These are phyloP conservation scores for Pimephales promelas DNA, from an alignment of 2,113 vertebrate genomes.

Conservation along the genomic window DNA sequence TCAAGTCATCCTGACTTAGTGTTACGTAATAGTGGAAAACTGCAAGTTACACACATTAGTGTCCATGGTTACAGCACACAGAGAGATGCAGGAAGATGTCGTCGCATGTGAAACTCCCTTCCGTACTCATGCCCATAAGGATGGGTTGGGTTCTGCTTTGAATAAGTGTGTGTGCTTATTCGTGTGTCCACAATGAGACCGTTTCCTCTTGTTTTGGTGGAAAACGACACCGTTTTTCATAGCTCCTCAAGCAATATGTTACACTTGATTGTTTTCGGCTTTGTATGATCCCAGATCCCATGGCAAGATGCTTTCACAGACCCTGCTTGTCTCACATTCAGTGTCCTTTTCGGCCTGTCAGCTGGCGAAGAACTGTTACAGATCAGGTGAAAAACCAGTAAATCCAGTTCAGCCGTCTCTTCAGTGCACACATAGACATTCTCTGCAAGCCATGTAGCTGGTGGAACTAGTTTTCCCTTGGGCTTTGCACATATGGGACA, in stretches of 20 bases:
- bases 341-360: conserved; percentile 8
- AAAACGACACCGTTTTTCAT: neutral
- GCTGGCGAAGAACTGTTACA: neutral
- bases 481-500: neutral
- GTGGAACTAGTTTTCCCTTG: conserved; percentile 48
- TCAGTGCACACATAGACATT: conserved; percentile 12
- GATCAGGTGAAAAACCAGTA: conserved; percentile 35
- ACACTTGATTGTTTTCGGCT: neutral
- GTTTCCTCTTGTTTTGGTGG: conserved; percentile 4
- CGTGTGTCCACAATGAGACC: neutral
- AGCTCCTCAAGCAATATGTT: conserved; percentile 15
- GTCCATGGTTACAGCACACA: conserved; percentile 2
- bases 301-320: neutral
- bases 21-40: neutral
- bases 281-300: neutral
- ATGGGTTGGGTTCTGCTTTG: conserved; percentile 38
- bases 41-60: conserved; percentile 12
- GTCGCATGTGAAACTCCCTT: conserved; percentile 16
- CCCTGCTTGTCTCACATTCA: neutral
- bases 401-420: conserved; percentile 38
- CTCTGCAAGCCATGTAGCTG: conserved; percentile 10
- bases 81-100: neutral
- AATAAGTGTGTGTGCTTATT: conserved; percentile 23
- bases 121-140: neutral
- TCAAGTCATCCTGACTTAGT: neutral